Conservation (phyloP, 1,140 invertebrate species). For the Uloborus diversus region DNA sequence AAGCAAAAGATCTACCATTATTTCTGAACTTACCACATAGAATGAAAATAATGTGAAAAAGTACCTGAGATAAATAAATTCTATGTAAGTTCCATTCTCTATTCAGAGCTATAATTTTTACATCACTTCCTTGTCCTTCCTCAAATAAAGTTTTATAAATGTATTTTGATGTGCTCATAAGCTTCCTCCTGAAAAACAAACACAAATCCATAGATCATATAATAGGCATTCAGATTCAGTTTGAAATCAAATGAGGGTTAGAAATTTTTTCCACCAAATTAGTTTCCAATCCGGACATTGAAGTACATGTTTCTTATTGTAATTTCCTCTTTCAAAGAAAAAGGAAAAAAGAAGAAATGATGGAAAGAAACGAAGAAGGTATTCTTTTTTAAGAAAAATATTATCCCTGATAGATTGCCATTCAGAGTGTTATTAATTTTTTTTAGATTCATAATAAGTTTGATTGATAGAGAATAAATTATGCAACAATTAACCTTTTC, state of each 20-base stretch:
- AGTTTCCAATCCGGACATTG: neutral
- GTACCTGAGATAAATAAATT: constrained; percentile 78
- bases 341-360: neutral
- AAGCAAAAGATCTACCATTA: neutral
- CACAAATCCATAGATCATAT: no score
- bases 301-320: neutral
- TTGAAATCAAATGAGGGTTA: neutral
- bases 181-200: constrained; percentile 72
- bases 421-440: no score
- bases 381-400: no score
- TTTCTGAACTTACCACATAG: neutral
- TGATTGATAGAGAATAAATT: no score
- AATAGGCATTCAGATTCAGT: no score
- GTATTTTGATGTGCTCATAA: constrained; percentile 78
- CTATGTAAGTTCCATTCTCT: constrained; percentile 81
- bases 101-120: constrained; percentile 77
- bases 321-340: neutral
- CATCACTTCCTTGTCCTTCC: constrained; percentile 80
- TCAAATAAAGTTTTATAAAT: constrained; percentile 82
- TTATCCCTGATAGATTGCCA: no score
- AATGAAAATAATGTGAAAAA: neutral
- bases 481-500: no score
- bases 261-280: neutral
- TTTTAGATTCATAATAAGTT: no score
- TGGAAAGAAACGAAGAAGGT: neutral